Percentiles rank a stretch among this genome's conserved stretches.
Evolutionary conservation across 2,888 invertebrate species (phyloP).

Genomic region (Selenia dentaria): DNA sequence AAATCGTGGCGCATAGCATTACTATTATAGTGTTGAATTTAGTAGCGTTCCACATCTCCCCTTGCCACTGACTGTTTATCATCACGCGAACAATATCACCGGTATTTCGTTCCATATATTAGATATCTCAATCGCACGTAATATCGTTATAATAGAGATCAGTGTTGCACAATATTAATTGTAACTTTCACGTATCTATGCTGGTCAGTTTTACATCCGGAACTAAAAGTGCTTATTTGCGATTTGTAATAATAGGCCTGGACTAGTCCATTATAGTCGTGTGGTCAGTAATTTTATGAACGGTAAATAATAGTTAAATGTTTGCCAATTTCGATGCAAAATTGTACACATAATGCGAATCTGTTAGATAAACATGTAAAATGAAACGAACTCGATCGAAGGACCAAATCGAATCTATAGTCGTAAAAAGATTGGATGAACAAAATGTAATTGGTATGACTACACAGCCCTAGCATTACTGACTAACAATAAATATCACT

Average conservation of each 20-base stretch:
- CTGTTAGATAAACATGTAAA: not conserved
- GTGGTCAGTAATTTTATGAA: conserved; percentile 21
- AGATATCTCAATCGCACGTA: conserved; percentile 45
- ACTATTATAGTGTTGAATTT: conserved; percentile 18
- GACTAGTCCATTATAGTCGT: conserved; percentile 7
- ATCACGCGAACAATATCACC: conserved; percentile 47
- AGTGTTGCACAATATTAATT: conserved; percentile 46
- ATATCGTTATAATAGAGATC: conserved; percentile 45
- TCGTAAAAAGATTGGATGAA: no score
- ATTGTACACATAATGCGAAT: not conserved
- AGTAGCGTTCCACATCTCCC: conserved; percentile 43
- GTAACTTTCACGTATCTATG: conserved; percentile 46
- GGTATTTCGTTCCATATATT: conserved; percentile 26
- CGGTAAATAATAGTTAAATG: conserved; percentile 11
- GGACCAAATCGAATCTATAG: not conserved
- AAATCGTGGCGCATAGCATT: conserved; percentile 32
- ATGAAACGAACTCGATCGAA: not conserved
- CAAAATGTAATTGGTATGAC: no score
- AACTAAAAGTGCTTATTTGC: conserved; percentile 28
- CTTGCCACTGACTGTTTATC: conserved; percentile 41
- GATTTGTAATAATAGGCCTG: conserved; percentile 27
- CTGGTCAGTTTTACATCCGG: conserved; percentile 38
- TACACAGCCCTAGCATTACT: conserved; percentile 24
- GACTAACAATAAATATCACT: conserved; percentile 56
- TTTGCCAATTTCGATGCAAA: conserved; percentile 5